phyloP scores from a whole-genome alignment of 2,888 invertebrate species.

The Callyntrura guangdongensis region DNA sequence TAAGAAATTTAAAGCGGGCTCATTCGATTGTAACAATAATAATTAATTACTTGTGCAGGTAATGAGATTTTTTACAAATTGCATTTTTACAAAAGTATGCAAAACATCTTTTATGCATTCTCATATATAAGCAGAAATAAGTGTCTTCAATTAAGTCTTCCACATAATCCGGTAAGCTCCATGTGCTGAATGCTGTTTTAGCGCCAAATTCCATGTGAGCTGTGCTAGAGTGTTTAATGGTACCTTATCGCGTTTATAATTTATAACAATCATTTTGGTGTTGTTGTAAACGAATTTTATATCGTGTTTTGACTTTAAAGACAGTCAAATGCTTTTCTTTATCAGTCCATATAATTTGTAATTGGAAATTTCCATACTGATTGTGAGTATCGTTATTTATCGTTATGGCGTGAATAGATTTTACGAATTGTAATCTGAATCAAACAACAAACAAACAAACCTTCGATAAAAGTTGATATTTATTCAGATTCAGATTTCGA shows the following conservation, averaged over 20 bases:
- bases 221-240: not conserved
- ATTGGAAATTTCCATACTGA: too few species aligned
- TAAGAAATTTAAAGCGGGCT: not conserved
- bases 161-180: not conserved
- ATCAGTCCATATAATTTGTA: too few species aligned
- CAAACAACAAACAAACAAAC: too few species aligned
- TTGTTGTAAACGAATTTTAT: not conserved
- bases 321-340: too few species aligned
- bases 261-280: not conserved
- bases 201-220: not conserved
- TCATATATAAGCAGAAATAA: not conserved
- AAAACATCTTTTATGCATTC: not conserved
- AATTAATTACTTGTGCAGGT: conserved; percentile 35
- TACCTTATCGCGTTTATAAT: not conserved
- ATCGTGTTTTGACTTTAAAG: too few species aligned
- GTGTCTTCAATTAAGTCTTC: conserved; percentile 40
- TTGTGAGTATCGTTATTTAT: too few species aligned
- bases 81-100: not conserved
- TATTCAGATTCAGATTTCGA: too few species aligned
- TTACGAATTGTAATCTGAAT: too few species aligned
- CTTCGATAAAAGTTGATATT: too few species aligned
- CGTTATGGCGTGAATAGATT: too few species aligned
- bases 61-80: conserved; percentile 27
- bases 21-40: not conserved
- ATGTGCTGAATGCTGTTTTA: not conserved